Conservation (phyloP, 1,140 invertebrate species). For the Drosophila pandora region DNA sequence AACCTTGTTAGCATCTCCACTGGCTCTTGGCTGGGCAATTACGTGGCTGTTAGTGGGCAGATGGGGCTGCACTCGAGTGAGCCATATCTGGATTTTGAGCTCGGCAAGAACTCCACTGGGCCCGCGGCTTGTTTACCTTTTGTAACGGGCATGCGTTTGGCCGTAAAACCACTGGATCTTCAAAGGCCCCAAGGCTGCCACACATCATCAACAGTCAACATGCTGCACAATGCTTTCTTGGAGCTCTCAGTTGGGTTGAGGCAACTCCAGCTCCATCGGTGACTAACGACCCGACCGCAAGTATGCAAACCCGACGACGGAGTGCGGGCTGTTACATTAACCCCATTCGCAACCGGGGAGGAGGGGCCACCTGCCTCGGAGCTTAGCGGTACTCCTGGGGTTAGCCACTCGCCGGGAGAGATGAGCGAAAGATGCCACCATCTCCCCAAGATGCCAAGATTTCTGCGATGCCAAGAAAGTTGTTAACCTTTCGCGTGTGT, state of each 20-base stretch:
- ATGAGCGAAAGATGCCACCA: neutral
- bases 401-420: conserved; percentile 13
- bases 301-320: conserved; percentile 44
- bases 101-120: conserved; percentile 29
- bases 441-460: conserved; percentile 25
- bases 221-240: conserved; percentile 33
- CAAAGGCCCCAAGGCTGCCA: conserved; percentile 43
- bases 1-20: conserved; percentile 46
- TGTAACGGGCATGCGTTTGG: conserved; percentile 37
- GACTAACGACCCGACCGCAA: conserved; percentile 49
- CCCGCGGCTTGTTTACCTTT: conserved; percentile 8
- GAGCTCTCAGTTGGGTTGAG: neutral
- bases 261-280: conserved; percentile 1
- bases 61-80: conserved; percentile 19
- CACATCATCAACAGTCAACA: conserved; percentile 31
- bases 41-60: conserved; percentile 30
- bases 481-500: conserved; percentile 59
- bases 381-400: conserved; percentile 49
- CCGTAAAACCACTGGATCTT: conserved; percentile 43
- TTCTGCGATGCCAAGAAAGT: conserved; percentile 50
- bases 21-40: conserved; percentile 32
- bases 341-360: conserved; percentile 38
- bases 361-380: conserved; percentile 12
- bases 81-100: conserved; percentile 2
- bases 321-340: conserved; percentile 52